Evolutionary conservation across 2,797 vertebrate species (phyloP).

Genomic region (Phrynocephalus vlangalii): DNA sequence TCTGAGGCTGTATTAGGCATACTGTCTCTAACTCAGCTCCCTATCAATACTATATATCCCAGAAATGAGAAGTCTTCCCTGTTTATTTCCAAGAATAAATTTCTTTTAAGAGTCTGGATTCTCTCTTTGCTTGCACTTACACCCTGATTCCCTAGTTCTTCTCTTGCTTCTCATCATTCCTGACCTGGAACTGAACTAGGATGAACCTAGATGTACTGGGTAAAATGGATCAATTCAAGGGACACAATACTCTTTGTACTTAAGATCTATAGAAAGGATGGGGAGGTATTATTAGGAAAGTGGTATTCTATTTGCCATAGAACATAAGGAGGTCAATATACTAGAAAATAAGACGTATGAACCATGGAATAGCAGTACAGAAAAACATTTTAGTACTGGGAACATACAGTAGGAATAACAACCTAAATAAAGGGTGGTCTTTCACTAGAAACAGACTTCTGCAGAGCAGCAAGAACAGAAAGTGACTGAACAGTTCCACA

Average conservation of each 20-base stretch:
- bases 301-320: neutral
- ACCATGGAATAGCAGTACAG: neutral
- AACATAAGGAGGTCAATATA: neutral
- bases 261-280: neutral
- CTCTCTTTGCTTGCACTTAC: neutral
- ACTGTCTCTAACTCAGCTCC: constrained; percentile 19
- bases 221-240: neutral
- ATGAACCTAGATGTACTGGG: neutral
- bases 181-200: neutral
- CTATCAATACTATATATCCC: constrained; percentile 32
- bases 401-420: neutral
- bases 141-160: neutral
- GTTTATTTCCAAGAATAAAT: constrained; percentile 47
- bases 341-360: neutral
- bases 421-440: neutral
- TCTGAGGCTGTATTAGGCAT: constrained; percentile 34
- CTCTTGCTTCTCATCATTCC: neutral
- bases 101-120: constrained; percentile 28
- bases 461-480: neutral
- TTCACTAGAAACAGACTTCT: neutral
- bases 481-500: neutral
- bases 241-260: too few relatives aligned
- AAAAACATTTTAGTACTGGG: neutral
- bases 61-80: constrained; percentile 36
- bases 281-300: neutral